Percentiles rank a stretch among this genome's conserved stretches.
Conservation (phyloP, 2,797 vertebrate genomes). For the Acanthornis magna region DNA sequence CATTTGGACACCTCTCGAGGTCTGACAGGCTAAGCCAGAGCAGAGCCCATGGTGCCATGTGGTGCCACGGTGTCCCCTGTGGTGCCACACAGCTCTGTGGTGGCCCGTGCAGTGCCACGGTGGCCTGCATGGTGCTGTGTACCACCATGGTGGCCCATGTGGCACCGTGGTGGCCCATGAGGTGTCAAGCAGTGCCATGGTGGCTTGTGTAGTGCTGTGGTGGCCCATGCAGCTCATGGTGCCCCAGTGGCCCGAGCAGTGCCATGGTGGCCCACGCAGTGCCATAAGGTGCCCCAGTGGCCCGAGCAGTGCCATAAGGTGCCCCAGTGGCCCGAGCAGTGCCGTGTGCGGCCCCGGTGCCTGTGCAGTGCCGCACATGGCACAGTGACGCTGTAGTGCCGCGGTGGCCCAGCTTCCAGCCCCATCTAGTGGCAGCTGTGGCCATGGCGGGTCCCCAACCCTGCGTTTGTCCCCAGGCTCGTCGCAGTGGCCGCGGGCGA, state of each 20-base stretch:
- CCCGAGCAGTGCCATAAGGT: not conserved
- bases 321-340: too few relatives aligned
- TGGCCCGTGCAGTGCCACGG: not conserved
- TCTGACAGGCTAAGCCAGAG: not conserved
- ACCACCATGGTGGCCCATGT: too few relatives aligned
- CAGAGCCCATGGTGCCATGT: fast-evolving
- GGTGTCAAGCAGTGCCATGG: not conserved
- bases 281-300: too few relatives aligned
- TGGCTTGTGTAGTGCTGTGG: not conserved
- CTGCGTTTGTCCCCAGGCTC: slow-evolving; percentile 72
- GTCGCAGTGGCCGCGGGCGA: slow-evolving; percentile 92
- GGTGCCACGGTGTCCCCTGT: fast-evolving
- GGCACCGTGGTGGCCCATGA: not conserved
- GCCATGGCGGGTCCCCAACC: not conserved
- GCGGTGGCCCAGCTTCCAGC: not conserved
- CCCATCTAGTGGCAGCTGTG: not conserved
- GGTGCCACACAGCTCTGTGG: not conserved
- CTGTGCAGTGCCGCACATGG: not conserved
- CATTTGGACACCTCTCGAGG: fast-evolving
- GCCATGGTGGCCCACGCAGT: not conserved
- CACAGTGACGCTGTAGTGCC: not conserved
- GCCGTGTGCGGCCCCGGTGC: not conserved
- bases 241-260: too few relatives aligned
- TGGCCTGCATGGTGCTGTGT: too few relatives aligned
- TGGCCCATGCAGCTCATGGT: fast-evolving